Conservation (phyloP, 1,140 invertebrate genomes). For the Oncopeltus fasciatus region DNA sequence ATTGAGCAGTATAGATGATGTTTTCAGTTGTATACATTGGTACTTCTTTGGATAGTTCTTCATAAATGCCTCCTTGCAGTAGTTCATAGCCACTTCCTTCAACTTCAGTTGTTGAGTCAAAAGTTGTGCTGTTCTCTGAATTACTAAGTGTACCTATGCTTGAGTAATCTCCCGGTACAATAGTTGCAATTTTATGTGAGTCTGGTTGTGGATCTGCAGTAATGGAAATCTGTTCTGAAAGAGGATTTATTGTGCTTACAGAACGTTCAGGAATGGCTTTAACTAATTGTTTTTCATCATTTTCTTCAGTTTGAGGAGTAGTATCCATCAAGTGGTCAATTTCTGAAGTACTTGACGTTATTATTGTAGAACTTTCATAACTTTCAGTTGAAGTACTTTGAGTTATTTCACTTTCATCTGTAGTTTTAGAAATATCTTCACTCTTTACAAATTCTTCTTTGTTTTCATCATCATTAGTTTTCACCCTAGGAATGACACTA, state of each 20-base stretch:
- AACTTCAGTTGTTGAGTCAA: neutral
- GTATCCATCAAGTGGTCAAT: neutral
- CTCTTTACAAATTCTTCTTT: neutral
- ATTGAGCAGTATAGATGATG: no score
- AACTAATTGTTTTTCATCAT: neutral
- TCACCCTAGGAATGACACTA: slow-evolving; percentile 9
- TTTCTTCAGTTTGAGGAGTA: neutral
- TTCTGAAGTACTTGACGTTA: neutral
- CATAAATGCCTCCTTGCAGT: slow-evolving; percentile 8
- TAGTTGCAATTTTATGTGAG: neutral
- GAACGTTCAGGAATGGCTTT: neutral
- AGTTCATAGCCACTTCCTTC: slow-evolving; percentile 12
- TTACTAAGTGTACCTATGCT: neutral
- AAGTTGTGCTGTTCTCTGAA: neutral
- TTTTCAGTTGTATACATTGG: neutral
- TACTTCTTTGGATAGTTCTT: neutral
- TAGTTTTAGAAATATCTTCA: neutral
- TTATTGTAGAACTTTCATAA: neutral
- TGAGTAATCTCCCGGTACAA: neutral
- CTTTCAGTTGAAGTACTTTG: neutral
- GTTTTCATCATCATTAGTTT: slow-evolving; percentile 3
- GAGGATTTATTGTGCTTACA: neutral
- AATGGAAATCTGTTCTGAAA: neutral
- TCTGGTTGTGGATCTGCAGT: neutral
- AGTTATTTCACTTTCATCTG: neutral